Evolutionary conservation across 2,113 vertebrate genomes (phyloP).

Genomic region (Ancistrus triradiatus): DNA sequence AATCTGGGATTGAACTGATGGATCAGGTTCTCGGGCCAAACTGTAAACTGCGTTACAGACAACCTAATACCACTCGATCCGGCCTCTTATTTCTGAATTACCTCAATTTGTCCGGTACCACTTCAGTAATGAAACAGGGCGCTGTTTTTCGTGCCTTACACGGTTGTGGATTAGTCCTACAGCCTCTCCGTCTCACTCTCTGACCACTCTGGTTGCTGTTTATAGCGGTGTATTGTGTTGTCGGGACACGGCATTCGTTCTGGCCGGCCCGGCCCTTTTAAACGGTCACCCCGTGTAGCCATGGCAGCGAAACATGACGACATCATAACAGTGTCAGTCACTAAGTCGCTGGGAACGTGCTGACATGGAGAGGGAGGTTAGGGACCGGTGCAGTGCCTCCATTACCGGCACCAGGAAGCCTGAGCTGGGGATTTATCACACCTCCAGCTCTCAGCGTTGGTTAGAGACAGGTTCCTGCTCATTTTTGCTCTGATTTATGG

Average conservation of each 20-base stretch:
- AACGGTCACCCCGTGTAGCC: constrained; percentile 32
- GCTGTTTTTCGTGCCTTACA: too few relatives aligned
- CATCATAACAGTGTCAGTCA: constrained; percentile 49
- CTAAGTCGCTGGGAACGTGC: constrained; percentile 26
- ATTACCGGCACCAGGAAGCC: constrained; percentile 23
- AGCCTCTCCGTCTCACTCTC: not conserved
- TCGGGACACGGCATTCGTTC: constrained; percentile 33
- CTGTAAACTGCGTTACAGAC: constrained; percentile 31
- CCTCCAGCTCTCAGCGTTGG: not conserved
- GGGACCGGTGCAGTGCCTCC: constrained; percentile 18
- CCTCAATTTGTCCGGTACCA: not conserved
- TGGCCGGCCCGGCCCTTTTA: constrained; percentile 30
- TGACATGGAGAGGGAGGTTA: constrained; percentile 26
- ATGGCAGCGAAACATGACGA: constrained; percentile 44
- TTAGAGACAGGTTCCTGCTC: constrained; percentile 6
- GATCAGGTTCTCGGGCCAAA: constrained; percentile 13
- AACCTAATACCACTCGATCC: not conserved
- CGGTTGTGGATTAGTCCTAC: too few relatives aligned
- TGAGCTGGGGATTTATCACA: constrained; percentile 19
- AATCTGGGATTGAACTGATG: not conserved
- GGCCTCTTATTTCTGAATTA: constrained; percentile 2
- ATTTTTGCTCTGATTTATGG: constrained; percentile 26
- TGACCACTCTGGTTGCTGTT: constrained; percentile 37
- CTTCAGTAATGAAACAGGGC: too few relatives aligned
- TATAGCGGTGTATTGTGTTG: constrained; percentile 41